Evolutionary conservation across 2,113 vertebrate species (phyloP).

Genomic region (cattle (Bos taurus)): ARS-UCD2.0 NC_037333.1:101898001-101898500

Average conservation of each 20-base stretch:
- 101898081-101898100: neutral
- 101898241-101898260: neutral
- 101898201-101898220: neutral
- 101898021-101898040: neutral
- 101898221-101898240: neutral
- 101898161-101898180: neutral
- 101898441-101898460: neutral
- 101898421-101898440: neutral
- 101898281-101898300: neutral
- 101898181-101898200: neutral
- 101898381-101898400: neutral
- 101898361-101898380: neutral
- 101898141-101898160: neutral
- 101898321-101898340: neutral
- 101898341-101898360: neutral
- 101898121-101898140: neutral
- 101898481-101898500: neutral
- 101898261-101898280: neutral
- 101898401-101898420: neutral
- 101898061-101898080: neutral
- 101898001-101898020: neutral
- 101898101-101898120: neutral
- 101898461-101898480: neutral
- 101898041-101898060: neutral
- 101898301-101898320: neutral